Evolutionary conservation across 2,113 vertebrate species (phyloP).

Genomic region (Raja brachyura): DNA sequence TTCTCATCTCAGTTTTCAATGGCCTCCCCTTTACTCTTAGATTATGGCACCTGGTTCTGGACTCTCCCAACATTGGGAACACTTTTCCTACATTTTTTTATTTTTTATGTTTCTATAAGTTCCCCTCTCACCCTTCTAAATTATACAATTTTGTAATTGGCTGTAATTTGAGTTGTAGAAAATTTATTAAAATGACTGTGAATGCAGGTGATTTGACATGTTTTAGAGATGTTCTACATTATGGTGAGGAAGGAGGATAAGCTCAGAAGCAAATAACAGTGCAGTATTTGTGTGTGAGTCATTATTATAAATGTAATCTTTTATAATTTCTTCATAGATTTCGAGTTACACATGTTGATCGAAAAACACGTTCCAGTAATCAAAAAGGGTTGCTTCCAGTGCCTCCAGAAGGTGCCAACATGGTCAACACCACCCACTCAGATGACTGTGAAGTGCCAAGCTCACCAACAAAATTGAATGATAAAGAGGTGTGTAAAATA

Average conservation of each 20-base stretch:
- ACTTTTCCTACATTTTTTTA: no score
- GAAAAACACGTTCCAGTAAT: constrained; percentile 63
- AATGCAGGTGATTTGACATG: neutral
- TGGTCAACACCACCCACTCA: constrained; percentile 39
- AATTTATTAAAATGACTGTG: neutral
- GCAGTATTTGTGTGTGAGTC: neutral
- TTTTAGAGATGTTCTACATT: neutral
- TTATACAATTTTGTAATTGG: no score
- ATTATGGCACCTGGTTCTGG: no score
- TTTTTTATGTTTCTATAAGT: no score
- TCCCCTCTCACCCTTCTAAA: no score
- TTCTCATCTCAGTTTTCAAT: no score
- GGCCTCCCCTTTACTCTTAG: no score
- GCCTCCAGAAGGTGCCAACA: constrained; percentile 40
- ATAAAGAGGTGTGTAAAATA: neutral
- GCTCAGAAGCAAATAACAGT: neutral
- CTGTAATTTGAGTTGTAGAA: neutral
- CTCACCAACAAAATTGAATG: constrained; percentile 48
- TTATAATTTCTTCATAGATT: constrained; percentile 61
- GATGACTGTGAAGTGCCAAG: constrained; percentile 60
- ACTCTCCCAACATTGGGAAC: no score
- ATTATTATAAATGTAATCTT: neutral
- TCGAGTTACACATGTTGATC: constrained; percentile 85
- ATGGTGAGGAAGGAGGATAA: neutral
- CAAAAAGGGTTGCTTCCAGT: constrained; percentile 65